These are phyloP conservation scores for Drosophila virilis DNA, from an alignment of 1,140 invertebrate genomes.

Conservation along the genomic window DNA sequence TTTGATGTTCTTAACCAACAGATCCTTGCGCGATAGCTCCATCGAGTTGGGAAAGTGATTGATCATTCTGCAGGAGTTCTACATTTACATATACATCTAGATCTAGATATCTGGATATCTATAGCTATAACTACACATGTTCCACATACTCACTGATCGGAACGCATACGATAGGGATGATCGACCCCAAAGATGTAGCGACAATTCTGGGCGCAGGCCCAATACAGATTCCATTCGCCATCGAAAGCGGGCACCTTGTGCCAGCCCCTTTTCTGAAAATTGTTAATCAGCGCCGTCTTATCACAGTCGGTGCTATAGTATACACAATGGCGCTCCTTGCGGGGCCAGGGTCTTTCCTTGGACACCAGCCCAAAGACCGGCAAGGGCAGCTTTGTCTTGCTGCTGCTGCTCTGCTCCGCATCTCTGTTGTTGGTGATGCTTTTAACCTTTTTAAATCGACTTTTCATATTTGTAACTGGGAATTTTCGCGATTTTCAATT, in stretches of 20 bases:
- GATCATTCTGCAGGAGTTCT: conserved; percentile 86
- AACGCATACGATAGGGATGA: conserved; percentile 72
- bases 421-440: not conserved
- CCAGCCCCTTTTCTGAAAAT: conserved; percentile 67
- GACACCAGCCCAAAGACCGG: conserved; percentile 23
- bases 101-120: not conserved
- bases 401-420: not conserved
- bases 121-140: too few species aligned
- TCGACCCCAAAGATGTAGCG: conserved; percentile 70
- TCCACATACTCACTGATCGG: conserved; percentile 63
- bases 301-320: conserved; percentile 63
- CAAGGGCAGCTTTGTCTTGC: conserved; percentile 13
- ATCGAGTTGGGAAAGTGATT: conserved; percentile 98
- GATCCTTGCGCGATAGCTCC: conserved; percentile 96
- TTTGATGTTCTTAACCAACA: conserved; percentile 98
- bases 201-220: conserved; percentile 66
- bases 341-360: conserved; percentile 13
- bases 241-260: conserved; percentile 53
- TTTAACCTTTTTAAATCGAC: conserved; percentile 8
- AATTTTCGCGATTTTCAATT: conserved; percentile 10
- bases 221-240: conserved; percentile 70
- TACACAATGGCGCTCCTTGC: conserved; percentile 13
- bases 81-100: not conserved
- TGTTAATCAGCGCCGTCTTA: conserved; percentile 53
- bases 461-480: conserved; percentile 17